A percentile compares a stretch with the other conserved stretches of the same genome.
Conservation (phyloP, 1,140 invertebrate species). For the Chelonus insularis region DNA sequence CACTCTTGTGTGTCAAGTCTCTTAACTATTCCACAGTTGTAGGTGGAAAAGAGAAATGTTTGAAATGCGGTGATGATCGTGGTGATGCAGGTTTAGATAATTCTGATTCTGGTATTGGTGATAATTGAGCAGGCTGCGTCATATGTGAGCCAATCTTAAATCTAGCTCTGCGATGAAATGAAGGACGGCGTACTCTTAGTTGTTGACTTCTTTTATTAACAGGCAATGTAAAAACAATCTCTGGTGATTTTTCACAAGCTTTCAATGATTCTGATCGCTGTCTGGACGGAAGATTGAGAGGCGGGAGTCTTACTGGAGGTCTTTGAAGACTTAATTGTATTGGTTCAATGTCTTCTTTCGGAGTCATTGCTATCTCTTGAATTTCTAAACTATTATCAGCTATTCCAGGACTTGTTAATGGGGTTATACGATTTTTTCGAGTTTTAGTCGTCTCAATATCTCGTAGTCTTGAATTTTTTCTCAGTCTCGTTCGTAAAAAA, state of each 20-base stretch:
- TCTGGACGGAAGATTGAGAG: conserved; percentile 25
- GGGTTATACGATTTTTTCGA: conserved; percentile 42
- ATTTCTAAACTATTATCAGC: conserved; percentile 32
- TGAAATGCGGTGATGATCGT: conserved; percentile 55
- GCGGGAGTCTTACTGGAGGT: conserved; percentile 35
- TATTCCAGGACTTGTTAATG: conserved; percentile 32
- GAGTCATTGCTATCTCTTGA: neutral
- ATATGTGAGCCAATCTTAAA: conserved; percentile 54
- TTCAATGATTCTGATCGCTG: conserved; percentile 1
- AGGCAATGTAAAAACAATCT: conserved; percentile 25
- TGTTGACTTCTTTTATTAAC: conserved; percentile 38
- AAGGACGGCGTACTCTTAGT: conserved; percentile 40
- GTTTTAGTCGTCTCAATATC: conserved; percentile 27
- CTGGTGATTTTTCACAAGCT: neutral
- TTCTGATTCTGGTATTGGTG: conserved; percentile 74
- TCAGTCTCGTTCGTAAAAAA: conserved; percentile 44
- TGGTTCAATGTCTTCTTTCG: conserved; percentile 16
- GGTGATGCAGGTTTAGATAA: conserved; percentile 73
- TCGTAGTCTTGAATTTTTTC: conserved; percentile 42
- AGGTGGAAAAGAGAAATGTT: conserved; percentile 47
- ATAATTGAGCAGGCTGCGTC: conserved; percentile 62
- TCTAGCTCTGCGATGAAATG: conserved; percentile 47
- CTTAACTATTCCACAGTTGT: conserved; percentile 29
- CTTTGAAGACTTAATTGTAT: conserved; percentile 39
- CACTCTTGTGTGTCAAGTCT: no score